A percentile compares a stretch with the other conserved stretches of the same genome.
These are phyloP conservation scores for Oncorhynchus masou DNA, from an alignment of 2,113 vertebrate genomes.

Conservation along the genomic window DNA sequence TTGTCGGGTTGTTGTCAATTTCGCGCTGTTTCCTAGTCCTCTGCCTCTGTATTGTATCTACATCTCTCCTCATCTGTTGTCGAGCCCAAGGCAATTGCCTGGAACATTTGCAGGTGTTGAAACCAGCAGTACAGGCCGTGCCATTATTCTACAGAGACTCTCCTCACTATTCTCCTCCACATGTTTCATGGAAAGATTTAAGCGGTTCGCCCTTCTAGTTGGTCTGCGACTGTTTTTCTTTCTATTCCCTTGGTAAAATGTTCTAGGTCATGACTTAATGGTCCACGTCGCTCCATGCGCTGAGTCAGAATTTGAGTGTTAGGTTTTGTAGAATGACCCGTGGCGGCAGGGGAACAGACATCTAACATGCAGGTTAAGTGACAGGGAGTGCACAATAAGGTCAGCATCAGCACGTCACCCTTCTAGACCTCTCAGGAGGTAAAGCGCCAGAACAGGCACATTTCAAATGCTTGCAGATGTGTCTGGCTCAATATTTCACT, in stretches of 20 bases:
- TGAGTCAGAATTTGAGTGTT: background rate
- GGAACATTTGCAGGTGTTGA: slow-evolving; percentile 5
- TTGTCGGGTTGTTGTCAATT: background rate
- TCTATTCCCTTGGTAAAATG: slow-evolving; percentile 30
- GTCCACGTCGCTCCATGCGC: slow-evolving; percentile 28
- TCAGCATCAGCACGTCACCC: slow-evolving; percentile 65
- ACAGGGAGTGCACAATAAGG: slow-evolving; percentile 74
- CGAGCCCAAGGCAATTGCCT: slow-evolving; percentile 11
- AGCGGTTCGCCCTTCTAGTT: slow-evolving; percentile 10
- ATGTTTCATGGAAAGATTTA: slow-evolving; percentile 9
- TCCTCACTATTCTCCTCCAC: background rate
- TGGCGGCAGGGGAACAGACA: slow-evolving; percentile 65
- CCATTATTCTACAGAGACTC: background rate
- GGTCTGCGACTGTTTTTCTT: slow-evolving; percentile 30
- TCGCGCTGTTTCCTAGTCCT: background rate
- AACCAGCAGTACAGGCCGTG: too few species aligned
- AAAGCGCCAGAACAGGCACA: slow-evolving; percentile 67
- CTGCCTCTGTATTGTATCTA: slow-evolving; percentile 7
- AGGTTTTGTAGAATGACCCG: slow-evolving; percentile 55
- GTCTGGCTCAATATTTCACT: slow-evolving; percentile 69
- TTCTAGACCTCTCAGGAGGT: slow-evolving; percentile 71
- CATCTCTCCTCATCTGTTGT: slow-evolving; percentile 9
- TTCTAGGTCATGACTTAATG: slow-evolving; percentile 63
- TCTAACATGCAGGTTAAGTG: slow-evolving; percentile 77
- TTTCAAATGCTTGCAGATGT: slow-evolving; percentile 82